These are phyloP conservation scores for Eupithecia inturbata DNA, from an alignment of 2,888 invertebrate species.

Conservation along the genomic window DNA sequence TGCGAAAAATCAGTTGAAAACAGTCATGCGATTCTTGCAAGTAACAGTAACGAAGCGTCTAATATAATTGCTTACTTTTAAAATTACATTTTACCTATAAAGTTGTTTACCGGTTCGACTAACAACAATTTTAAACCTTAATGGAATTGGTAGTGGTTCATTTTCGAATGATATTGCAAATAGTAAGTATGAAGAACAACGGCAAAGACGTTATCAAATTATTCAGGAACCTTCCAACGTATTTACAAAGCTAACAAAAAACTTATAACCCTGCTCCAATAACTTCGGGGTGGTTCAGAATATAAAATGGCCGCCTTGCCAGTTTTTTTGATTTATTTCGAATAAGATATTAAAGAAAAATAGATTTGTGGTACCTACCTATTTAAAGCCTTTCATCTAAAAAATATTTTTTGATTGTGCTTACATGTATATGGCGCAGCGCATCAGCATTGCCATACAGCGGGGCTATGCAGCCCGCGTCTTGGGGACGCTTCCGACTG, in stretches of 20 bases:
- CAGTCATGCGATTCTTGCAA: not conserved
- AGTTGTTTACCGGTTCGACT: too few relatives aligned
- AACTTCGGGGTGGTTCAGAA: constrained; percentile 30
- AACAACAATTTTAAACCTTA: not conserved
- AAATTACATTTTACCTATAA: not conserved
- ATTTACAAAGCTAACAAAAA: constrained; percentile 39
- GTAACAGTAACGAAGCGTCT: not conserved
- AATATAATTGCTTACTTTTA: not conserved
- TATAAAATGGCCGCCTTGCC: constrained; percentile 33
- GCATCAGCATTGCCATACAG: too few relatives aligned
- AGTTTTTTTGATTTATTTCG: not conserved
- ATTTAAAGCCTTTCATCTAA: too few relatives aligned
- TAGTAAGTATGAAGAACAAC: not conserved
- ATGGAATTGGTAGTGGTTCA: not conserved
- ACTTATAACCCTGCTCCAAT: constrained; percentile 36
- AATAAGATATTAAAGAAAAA: not conserved
- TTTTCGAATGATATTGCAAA: not conserved
- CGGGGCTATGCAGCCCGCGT: too few relatives aligned
- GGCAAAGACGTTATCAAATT: constrained; percentile 33
- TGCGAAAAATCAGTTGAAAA: not conserved
- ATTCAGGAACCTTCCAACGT: constrained; percentile 29
- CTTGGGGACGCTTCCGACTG: too few relatives aligned
- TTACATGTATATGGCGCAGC: too few relatives aligned
- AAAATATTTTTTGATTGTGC: too few relatives aligned
- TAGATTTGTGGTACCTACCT: not conserved